Base-by-base conservation (phyloP, 2,113 vertebrate genomes). In the Tichodroma muraria region DNA sequence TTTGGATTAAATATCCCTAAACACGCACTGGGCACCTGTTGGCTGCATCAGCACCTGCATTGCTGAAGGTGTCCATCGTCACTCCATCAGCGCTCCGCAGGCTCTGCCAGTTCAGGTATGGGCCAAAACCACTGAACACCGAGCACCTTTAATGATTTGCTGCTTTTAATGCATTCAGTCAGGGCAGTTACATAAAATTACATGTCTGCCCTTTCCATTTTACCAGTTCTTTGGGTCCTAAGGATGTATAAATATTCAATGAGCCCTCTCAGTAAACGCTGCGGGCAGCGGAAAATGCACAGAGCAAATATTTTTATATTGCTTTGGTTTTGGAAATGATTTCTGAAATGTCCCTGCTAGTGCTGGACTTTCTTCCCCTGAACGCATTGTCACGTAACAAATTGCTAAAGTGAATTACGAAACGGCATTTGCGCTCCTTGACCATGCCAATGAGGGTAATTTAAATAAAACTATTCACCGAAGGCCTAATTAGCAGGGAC, bases 121-220 rank as follows among this genome's bases (percentile, higher is more conserved):
- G 84, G 79, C 71, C 63, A 28, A 92, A 77, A 76, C 40, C 12
- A 9, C 91, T 45, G 70, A 95, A 91, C 65, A 85, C 93, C 50
- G 72, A 95, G 92, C 65, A 85, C 93, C 57, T 89, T 92, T 42
- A 90, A 94, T 71, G 59, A 90, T 49, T 66, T 80, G 56, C 65
- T 87, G 89, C 82, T 92, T 86, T 82, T 95, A 89, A 93, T 72
- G 89, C 56, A 63, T 81, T 84, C 91, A 89, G 79, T 89, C 90
- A 84, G 77, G 78, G 75, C 88, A 94, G 97, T 94, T 96, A 96
- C 90, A 86, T 70, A 91, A 95, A 96, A 96, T 96, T 88, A 96
- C 47, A 86, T 63, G 71, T 70, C 83, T 89, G 70, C 53, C 75
- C 73, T 82, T 92, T 92, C 87, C 69, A 45, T 95, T 91, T 89